Conservation (phyloP, 2,888 invertebrate species). For the Cenopis cana region DNA sequence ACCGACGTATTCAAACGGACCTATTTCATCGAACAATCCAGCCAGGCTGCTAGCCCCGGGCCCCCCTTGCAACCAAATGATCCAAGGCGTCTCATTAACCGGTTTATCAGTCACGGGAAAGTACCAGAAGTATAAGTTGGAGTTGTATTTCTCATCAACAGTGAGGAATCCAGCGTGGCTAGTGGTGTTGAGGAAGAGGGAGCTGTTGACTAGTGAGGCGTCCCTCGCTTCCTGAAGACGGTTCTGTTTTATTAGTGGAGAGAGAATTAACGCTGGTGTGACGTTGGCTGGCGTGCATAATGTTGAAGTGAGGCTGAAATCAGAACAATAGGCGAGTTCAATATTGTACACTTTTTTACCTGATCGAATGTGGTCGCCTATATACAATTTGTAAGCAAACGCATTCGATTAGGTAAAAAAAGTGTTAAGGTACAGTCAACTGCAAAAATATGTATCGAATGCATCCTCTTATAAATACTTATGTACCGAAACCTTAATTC, state of each 20-base stretch:
- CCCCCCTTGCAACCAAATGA: conserved; percentile 95
- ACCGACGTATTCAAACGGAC: conserved; percentile 63
- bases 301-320: conserved; percentile 25
- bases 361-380: too few species aligned
- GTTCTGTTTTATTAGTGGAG: conserved; percentile 63
- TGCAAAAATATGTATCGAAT: too few species aligned
- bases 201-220: conserved; percentile 60
- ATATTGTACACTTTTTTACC: too few species aligned
- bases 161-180: conserved; percentile 85
- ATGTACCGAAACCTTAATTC: too few species aligned
- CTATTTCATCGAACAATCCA: conserved; percentile 74
- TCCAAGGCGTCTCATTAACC: conserved; percentile 84
- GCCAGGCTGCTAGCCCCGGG: conserved; percentile 89
- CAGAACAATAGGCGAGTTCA: too few species aligned
- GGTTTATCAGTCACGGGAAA: conserved; percentile 85
- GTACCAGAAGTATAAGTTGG: conserved; percentile 94
- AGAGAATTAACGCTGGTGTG: conserved; percentile 63
- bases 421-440: too few species aligned
- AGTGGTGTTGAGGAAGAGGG: conserved; percentile 66
- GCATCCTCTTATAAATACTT: too few species aligned
- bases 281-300: conserved; percentile 32
- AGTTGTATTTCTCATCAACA: conserved; percentile 88
- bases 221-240: conserved; percentile 59
- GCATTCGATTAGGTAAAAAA: too few species aligned
- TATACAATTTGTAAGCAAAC: too few species aligned